Base-by-base conservation (phyloP, 2,113 vertebrate species). In the Galemys pyrenaicus region DNA sequence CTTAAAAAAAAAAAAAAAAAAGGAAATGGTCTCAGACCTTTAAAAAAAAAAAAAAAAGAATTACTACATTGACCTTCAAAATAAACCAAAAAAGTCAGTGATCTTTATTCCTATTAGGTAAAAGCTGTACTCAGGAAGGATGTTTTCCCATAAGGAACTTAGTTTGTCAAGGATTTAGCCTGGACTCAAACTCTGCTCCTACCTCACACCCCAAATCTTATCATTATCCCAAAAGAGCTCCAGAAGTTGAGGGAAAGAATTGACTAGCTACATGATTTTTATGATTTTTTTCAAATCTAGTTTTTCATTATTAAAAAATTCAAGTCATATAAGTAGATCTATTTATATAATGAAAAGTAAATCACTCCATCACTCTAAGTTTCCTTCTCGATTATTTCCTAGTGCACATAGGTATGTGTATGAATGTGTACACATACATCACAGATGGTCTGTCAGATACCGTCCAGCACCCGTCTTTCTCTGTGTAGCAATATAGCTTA, bases 51-150 rank as follows among this genome's bases (percentile, higher is more conserved):
- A n/a, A n/a, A n/a, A n/a, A n/a, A n/a, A n/a, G n/a, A n/a, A n/a
- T n/a, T n/a, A n/a, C n/a, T n/a, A n/a, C n/a, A 30, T 84, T 84
- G 28, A 35, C 24, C 62, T 89, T 86, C 65, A 91, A 58, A 86
- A 86, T 39, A 74, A 80, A 80, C 9, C 28, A 37, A n/a, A 44
- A 92, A 88, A 70, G 9, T 49, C 49, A 62, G 22, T 2, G n/a
- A 19, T 67, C 24, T 62, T 75, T 37, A 51, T 71, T 65, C 49
- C 7, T n/a, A 44, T 58, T 49, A 37, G 77, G 41, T 58, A 92
- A 41, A 87, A 75, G 30, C 17, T 58, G 41, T 74, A 24, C n/a
- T 78, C 10, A 13, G 51, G 22, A 89, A 89, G 39, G 16, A 39
- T 54, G 41, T 84, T 46, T 83, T 58, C 13, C 44, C 30, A 4